A percentile compares a stretch with the other conserved stretches of the same genome.
Conservation (phyloP, 1,140 invertebrate genomes). For the Lepidotrigona ventralis region DNA sequence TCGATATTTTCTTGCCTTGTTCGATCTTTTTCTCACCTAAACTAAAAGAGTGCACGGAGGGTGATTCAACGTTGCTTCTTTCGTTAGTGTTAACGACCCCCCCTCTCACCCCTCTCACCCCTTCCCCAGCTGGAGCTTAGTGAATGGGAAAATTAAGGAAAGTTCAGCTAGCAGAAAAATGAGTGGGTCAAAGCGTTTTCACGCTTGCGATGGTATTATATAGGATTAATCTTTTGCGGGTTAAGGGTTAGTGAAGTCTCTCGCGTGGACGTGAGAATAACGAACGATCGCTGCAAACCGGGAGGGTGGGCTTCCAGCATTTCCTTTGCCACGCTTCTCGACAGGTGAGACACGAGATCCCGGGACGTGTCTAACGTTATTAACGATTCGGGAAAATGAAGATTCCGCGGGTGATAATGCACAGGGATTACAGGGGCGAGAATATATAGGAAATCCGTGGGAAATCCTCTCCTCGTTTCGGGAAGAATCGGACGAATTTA, state of each 20-base stretch:
- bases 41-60: too few species aligned
- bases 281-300: background rate
- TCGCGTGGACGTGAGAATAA: background rate
- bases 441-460: background rate
- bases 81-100: background rate
- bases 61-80: background rate
- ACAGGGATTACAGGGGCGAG: background rate
- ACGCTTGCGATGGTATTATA: slow-evolving; percentile 8
- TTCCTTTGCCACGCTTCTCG: background rate
- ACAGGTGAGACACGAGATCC: too few species aligned
- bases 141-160: slow-evolving; percentile 12
- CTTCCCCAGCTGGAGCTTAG: too few species aligned
- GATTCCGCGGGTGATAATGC: background rate
- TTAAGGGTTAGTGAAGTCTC: background rate
- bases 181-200: background rate
- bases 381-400: background rate
- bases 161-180: background rate
- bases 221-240: slow-evolving; percentile 14
- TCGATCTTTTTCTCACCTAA: too few species aligned
- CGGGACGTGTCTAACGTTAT: background rate
- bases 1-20: too few species aligned
- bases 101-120: too few species aligned
- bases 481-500: background rate
- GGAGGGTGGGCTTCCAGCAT: background rate
- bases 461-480: background rate